phyloP scores from a whole-genome alignment of 2,113 vertebrate genomes.

The Pardalotus punctatus region DNA sequence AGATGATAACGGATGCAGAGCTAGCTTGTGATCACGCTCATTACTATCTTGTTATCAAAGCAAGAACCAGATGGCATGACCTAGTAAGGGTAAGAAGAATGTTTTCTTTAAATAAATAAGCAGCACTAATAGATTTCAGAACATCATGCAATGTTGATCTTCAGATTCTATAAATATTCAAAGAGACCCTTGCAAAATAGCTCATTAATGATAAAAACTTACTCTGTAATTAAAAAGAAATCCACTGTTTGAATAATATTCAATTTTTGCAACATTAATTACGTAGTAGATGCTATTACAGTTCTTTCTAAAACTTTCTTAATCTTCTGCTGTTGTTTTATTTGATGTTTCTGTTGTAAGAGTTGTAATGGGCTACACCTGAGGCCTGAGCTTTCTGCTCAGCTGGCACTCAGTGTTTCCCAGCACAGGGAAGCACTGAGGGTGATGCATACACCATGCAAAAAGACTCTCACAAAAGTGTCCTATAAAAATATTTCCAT shows the following conservation, averaged over 20 bases:
- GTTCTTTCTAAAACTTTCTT: background rate
- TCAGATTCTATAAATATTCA: conserved; percentile 56
- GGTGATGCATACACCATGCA: too few relatives aligned
- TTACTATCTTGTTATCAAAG: conserved; percentile 78
- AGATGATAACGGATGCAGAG: conserved; percentile 65
- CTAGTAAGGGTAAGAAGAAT: conserved; percentile 76
- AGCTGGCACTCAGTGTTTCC: background rate
- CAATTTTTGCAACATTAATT: background rate
- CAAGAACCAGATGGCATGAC: conserved; percentile 79
- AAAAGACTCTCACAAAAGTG: background rate
- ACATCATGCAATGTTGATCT: conserved; percentile 49
- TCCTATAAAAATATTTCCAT: background rate
- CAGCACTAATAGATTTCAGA: conserved; percentile 46
- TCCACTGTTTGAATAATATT: background rate
- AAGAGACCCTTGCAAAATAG: conserved; percentile 26
- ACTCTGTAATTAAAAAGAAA: background rate
- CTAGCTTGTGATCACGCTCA: conserved; percentile 81
- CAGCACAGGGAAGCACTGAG: background rate
- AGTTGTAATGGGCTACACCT: background rate
- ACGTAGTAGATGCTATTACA: background rate
- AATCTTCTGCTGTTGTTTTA: background rate
- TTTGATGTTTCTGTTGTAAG: background rate
- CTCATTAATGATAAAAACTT: conserved; percentile 58
- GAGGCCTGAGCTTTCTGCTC: background rate
- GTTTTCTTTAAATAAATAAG: conserved; percentile 51